Percentiles rank a stretch among this genome's conserved stretches.
Evolutionary conservation across 2,888 invertebrate species (phyloP).

Genomic region (Pseudolycoriella hygida): DNA sequence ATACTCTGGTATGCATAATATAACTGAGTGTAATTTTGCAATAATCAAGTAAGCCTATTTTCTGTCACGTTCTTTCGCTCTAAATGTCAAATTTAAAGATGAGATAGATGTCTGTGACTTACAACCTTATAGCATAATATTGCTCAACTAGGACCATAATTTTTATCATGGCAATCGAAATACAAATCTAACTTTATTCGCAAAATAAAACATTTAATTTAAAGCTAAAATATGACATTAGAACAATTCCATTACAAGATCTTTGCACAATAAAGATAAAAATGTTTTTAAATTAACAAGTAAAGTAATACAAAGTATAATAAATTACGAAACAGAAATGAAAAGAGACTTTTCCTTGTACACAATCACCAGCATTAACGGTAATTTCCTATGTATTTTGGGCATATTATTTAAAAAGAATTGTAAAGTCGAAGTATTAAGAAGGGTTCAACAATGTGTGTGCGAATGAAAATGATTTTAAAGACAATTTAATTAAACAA

Average conservation of each 20-base stretch:
- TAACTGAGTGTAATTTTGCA: too few species aligned
- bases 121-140: too few species aligned
- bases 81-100: too few species aligned
- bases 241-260: neutral
- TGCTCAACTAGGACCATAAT: too few species aligned
- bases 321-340: neutral
- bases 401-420: neutral
- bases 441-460: neutral
- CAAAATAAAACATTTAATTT: neutral
- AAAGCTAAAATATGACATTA: constrained; percentile 1
- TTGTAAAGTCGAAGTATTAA: neutral
- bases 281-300: neutral
- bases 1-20: too few species aligned
- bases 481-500: constrained; percentile 1
- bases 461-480: neutral
- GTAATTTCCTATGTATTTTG: neutral
- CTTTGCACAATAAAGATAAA: neutral
- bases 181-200: too few species aligned
- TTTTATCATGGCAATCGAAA: too few species aligned
- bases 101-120: too few species aligned
- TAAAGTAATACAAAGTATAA: neutral
- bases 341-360: neutral
- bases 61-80: too few species aligned
- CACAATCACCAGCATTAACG: neutral
- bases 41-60: too few species aligned